Evolutionary conservation across 1,140 invertebrate genomes (phyloP), one percentile per base, ranked within the genome.

Genomic region (Cepaea nemoralis): DNA sequence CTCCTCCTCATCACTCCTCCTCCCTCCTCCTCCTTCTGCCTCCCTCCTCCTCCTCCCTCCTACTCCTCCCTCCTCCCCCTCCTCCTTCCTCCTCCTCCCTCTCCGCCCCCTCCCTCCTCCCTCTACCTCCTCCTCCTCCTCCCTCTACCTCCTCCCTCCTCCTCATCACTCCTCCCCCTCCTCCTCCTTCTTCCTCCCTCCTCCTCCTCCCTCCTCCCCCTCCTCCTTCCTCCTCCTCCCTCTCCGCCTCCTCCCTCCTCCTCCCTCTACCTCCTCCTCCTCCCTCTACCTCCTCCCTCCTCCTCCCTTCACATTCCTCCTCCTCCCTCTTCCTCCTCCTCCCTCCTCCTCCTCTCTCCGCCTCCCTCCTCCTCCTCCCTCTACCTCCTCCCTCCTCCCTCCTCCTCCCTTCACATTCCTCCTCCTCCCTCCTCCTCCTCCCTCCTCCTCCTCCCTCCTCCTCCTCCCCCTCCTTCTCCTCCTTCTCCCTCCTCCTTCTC

Each of bases 371-470:
- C n/a, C n/a, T n/a, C n/a, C n/a, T n/a, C n/a, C n/a, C n/a, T n/a
- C n/a, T n/a, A n/a, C n/a, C 33, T 12, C 12, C 55, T 63, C 39
- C 55, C 33, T 63, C 55, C 66, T 45, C 35, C 19, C 39, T 69
- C 66, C 48, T 59, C 39, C 66, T 69, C 59, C 42, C 59, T n/a
- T n/a, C n/a, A n/a, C n/a, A n/a, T n/a, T n/a, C n/a, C n/a, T n/a
- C n/a, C n/a, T n/a, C n/a, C n/a, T 69, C 77, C 40, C 77, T 69
- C 67, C 50, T 67, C 73, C 59, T 79, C 77, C 42, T 37, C 69
- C 77, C 42, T 39, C 42, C 77, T 67, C 77, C 40, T 37, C 35
- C 59, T 40, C 37, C 22, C 48, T 55, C 48, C 35, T 39, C 40
- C 33, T 79, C 59, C 35, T 45, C 42, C 67, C 33, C 66, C 39